A percentile compares a stretch with the other conserved stretches of the same genome.
Conservation (phyloP, 2,113 vertebrate genomes). For the Grantiella picta region DNA sequence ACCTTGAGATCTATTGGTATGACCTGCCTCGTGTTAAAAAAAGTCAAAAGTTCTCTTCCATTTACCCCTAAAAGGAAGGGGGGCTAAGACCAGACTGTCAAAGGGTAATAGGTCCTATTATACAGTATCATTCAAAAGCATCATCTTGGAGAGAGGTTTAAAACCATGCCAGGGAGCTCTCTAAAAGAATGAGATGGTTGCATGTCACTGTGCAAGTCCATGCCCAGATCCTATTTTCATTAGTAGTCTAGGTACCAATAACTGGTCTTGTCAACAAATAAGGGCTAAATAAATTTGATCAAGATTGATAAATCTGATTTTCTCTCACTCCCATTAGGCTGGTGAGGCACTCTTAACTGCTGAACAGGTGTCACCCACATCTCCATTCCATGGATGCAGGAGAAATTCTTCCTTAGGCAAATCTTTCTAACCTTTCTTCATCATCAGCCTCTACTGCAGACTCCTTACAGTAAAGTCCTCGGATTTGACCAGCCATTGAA, state of each 20-base stretch:
- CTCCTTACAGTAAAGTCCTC: neutral
- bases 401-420: neutral
- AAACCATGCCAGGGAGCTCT: neutral
- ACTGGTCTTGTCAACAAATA: neutral
- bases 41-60: neutral
- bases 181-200: neutral
- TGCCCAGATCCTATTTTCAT: neutral
- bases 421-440: neutral
- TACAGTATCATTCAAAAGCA: neutral
- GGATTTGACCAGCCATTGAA: neutral
- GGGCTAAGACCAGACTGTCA: neutral
- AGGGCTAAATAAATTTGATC: neutral
- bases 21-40: neutral
- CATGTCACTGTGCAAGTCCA: neutral
- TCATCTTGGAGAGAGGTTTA: neutral
- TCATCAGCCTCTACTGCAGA: neutral
- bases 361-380: neutral
- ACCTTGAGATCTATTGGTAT: neutral
- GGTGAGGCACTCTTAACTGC: neutral
- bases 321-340: neutral
- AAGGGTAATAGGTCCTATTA: neutral
- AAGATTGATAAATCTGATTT: neutral
- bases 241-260: neutral
- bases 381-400: neutral
- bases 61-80: neutral